phyloP scores from a whole-genome alignment of 2,113 vertebrate genomes.

The Salvelinus namaycush region DNA sequence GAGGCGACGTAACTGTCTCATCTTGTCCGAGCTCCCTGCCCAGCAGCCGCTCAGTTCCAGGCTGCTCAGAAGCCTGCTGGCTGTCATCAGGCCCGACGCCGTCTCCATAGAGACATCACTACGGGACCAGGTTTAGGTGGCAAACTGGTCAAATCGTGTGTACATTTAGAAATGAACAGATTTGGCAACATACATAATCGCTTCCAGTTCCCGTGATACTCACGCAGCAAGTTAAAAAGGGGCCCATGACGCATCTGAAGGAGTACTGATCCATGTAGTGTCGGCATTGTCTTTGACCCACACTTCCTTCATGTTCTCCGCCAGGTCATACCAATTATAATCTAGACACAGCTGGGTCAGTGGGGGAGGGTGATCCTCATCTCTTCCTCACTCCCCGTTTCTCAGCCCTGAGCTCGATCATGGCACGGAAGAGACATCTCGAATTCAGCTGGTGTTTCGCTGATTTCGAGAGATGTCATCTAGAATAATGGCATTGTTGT shows the following conservation, averaged over 20 bases:
- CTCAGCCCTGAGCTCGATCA: neutral
- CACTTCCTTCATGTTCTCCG: slow-evolving; percentile 77
- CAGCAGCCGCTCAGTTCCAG: slow-evolving; percentile 71
- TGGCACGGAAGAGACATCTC: slow-evolving; percentile 58
- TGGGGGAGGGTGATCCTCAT: slow-evolving; percentile 3
- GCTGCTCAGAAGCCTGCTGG: slow-evolving; percentile 46
- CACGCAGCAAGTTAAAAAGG: slow-evolving; percentile 80
- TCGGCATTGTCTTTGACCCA: slow-evolving; percentile 82
- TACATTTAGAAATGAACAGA: neutral
- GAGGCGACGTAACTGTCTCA: no score
- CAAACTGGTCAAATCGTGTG: slow-evolving; percentile 4
- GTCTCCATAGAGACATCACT: slow-evolving; percentile 62
- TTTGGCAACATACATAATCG: neutral
- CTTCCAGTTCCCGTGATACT: slow-evolving; percentile 39
- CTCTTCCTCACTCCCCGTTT: slow-evolving; percentile 10
- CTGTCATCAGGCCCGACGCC: slow-evolving; percentile 42
- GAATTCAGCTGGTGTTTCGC: neutral
- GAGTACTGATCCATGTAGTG: slow-evolving; percentile 78
- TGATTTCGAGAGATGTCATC: neutral
- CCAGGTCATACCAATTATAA: slow-evolving; percentile 60
- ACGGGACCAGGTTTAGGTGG: slow-evolving; percentile 50
- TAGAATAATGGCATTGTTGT: neutral
- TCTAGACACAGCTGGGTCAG: slow-evolving; percentile 72
- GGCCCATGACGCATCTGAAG: slow-evolving; percentile 82
- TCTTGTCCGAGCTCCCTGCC: slow-evolving; percentile 45